These are phyloP conservation scores for Liasis olivaceus DNA, from an alignment of 2,797 vertebrate genomes.

Conservation along the genomic window DNA sequence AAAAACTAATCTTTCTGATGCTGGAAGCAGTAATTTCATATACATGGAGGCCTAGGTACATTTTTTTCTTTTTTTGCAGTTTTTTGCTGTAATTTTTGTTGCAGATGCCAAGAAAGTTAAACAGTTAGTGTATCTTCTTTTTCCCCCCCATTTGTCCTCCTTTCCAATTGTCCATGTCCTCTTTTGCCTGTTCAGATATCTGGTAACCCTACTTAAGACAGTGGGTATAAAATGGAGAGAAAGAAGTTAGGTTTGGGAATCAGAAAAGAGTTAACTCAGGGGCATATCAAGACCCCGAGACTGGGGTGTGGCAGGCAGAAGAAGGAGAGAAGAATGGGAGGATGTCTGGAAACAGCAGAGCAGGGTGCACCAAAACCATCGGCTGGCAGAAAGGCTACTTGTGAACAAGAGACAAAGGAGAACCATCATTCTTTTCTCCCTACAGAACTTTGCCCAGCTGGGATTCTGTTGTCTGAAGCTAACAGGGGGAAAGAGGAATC, in stretches of 20 bases:
- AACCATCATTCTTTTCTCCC: neutral
- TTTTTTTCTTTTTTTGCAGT: neutral
- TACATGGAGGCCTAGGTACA: neutral
- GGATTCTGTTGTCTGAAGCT: neutral
- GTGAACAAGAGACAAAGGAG: neutral
- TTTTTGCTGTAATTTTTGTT: neutral
- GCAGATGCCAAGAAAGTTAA: neutral
- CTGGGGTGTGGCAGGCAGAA: neutral
- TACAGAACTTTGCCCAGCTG: neutral
- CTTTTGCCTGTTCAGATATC: neutral
- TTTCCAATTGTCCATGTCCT: neutral
- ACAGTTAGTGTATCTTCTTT: neutral
- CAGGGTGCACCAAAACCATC: neutral
- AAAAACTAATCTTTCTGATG: neutral
- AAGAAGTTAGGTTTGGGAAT: neutral
- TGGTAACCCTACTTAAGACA: neutral
- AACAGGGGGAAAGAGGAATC: neutral
- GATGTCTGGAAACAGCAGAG: neutral
- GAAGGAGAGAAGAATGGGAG: neutral
- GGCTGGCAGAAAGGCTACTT: neutral
- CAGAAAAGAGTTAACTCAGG: neutral
- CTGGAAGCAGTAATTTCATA: neutral
- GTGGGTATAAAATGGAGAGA: neutral
- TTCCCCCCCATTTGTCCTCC: neutral
- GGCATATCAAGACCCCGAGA: neutral